Conservation (phyloP, 2,888 invertebrate genomes). For the Drosophila lutescens region DNA sequence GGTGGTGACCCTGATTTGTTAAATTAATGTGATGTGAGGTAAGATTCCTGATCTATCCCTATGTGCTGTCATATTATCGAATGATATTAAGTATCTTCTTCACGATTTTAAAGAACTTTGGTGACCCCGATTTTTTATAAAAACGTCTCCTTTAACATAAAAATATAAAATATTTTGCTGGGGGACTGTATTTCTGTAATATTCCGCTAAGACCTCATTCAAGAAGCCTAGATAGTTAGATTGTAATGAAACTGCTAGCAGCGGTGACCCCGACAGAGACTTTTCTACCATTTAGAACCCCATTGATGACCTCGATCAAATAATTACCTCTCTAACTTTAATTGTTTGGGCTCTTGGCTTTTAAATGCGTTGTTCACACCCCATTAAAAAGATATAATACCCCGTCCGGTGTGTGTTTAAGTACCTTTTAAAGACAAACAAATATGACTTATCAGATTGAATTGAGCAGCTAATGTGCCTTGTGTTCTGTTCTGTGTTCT, state of each 20-base stretch:
- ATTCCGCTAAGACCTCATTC: too few species aligned
- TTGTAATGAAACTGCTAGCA: too few species aligned
- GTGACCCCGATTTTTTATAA: neutral
- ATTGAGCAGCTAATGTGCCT: slow-evolving; percentile 20
- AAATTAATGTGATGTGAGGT: too few species aligned
- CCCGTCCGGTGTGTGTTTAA: neutral
- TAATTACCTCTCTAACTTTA: neutral
- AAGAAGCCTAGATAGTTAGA: too few species aligned
- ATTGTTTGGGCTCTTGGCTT: neutral
- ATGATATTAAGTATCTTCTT: neutral
- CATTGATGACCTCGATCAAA: neutral
- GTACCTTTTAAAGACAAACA: neutral
- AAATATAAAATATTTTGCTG: too few species aligned
- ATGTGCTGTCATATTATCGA: too few species aligned
- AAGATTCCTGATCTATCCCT: too few species aligned
- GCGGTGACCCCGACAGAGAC: too few species aligned
- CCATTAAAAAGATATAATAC: neutral
- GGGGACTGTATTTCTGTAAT: too few species aligned
- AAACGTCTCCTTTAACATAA: too few species aligned
- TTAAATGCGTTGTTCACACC: neutral
- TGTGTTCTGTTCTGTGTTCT: slow-evolving; percentile 3
- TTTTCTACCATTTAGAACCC: too few species aligned
- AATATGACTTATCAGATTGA: slow-evolving; percentile 16
- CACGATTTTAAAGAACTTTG: neutral
- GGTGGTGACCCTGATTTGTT: neutral